These are phyloP conservation scores for Aegotheles bennettii DNA, from an alignment of 2,113 vertebrate genomes.

Conservation along the genomic window DNA sequence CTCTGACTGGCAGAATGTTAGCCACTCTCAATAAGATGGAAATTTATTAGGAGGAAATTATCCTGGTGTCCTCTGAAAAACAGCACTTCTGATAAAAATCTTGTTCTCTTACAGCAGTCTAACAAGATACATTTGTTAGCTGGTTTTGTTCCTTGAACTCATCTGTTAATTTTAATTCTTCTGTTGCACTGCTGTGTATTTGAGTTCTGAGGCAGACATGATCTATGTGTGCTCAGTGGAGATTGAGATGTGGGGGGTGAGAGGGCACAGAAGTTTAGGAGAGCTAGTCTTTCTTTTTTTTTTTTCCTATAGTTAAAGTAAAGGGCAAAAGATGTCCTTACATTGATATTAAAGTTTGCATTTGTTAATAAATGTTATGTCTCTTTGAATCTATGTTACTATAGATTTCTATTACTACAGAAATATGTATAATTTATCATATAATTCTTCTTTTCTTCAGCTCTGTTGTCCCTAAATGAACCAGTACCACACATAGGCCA, in stretches of 20 bases:
- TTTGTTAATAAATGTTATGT: not conserved
- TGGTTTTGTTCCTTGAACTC: slow-evolving; percentile 42
- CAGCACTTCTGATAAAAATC: slow-evolving; percentile 73
- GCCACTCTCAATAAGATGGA: slow-evolving; percentile 53
- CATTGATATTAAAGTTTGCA: not conserved
- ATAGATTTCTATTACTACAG: not conserved
- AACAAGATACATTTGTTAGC: slow-evolving; percentile 69
- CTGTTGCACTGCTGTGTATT: not conserved
- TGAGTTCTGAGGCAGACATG: slow-evolving; percentile 5
- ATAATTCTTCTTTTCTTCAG: not conserved
- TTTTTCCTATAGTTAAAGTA: not conserved
- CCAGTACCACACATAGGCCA: not conserved
- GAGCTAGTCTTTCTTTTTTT: not conserved
- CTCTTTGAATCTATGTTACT: not conserved
- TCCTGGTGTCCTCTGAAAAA: slow-evolving; percentile 67
- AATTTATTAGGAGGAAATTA: slow-evolving; percentile 75
- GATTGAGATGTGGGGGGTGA: not conserved
- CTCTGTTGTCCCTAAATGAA: not conserved
- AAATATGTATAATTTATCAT: not conserved
- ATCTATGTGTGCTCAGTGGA: not conserved
- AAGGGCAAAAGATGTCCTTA: not conserved
- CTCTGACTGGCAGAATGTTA: slow-evolving; percentile 38
- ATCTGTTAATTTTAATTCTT: slow-evolving; percentile 27
- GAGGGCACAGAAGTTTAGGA: not conserved
- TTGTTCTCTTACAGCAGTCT: slow-evolving; percentile 64